Conservation (phyloP, 2,797 vertebrate species). For the Dendrocincla tyrannina region DNA sequence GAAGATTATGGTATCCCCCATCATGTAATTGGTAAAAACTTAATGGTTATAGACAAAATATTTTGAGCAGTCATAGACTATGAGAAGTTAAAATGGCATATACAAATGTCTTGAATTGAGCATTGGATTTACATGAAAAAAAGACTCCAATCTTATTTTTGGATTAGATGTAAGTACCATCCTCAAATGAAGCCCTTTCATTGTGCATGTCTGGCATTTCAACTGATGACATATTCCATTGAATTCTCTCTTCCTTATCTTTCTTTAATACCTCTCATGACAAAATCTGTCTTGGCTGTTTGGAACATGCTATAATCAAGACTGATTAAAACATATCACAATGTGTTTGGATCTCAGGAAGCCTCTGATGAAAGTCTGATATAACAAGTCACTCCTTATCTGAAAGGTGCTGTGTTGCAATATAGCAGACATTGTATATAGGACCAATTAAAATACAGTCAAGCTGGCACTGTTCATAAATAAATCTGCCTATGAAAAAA, state of each 20-base stretch:
- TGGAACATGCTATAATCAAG: neutral
- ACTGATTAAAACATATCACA: neutral
- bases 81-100: neutral
- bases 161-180: neutral
- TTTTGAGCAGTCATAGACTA: neutral
- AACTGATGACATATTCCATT: neutral
- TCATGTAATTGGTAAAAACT: neutral
- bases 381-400: neutral
- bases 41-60: neutral
- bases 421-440: neutral
- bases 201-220: neutral
- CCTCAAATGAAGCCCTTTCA: neutral
- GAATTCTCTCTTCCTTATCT: neutral
- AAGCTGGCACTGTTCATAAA: neutral
- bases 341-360: neutral
- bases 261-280: neutral
- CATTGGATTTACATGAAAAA: neutral
- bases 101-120: neutral
- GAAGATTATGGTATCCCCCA: neutral
- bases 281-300: neutral
- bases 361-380: neutral
- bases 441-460: neutral
- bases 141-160: neutral
- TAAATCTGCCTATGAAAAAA: neutral
- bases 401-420: neutral